Conservation (phyloP, 2,888 invertebrate species). For the Tethea ocularis region DNA sequence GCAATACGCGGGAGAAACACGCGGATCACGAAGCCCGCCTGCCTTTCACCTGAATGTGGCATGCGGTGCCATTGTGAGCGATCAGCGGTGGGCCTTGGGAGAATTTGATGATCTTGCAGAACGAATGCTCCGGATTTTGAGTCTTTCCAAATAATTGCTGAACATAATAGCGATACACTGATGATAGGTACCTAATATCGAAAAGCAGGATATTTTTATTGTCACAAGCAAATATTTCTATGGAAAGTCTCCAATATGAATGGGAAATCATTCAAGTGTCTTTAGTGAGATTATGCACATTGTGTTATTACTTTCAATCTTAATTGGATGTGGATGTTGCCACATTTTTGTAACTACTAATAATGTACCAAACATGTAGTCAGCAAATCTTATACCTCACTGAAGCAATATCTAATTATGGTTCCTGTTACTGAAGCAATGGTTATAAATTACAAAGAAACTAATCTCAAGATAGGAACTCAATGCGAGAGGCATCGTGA, state of each 20-base stretch:
- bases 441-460: background rate
- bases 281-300: conserved; percentile 35
- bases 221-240: background rate
- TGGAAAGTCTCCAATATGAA: too few species aligned
- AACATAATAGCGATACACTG: background rate
- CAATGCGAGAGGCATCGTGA: conserved; percentile 12
- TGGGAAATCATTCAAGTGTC: conserved; percentile 34
- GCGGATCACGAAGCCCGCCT: conserved; percentile 34
- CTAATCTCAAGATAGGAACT: conserved; percentile 6
- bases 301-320: conserved; percentile 24
- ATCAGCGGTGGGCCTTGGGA: conserved; percentile 11
- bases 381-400: background rate
- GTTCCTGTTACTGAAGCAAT: background rate
- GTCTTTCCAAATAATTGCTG: background rate
- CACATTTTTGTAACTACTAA: background rate
- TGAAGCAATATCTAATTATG: too few species aligned
- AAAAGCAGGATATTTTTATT: background rate
- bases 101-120: conserved; percentile 9
- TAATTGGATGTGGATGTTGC: conserved; percentile 5
- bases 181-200: background rate
- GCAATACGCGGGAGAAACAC: conserved; percentile 44
- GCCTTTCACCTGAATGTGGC: conserved; percentile 57
- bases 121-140: background rate
- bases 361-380: background rate
- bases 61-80: conserved; percentile 15